Conservation (phyloP, 2,113 vertebrate genomes). For the Dendrocopos noguchii region DNA sequence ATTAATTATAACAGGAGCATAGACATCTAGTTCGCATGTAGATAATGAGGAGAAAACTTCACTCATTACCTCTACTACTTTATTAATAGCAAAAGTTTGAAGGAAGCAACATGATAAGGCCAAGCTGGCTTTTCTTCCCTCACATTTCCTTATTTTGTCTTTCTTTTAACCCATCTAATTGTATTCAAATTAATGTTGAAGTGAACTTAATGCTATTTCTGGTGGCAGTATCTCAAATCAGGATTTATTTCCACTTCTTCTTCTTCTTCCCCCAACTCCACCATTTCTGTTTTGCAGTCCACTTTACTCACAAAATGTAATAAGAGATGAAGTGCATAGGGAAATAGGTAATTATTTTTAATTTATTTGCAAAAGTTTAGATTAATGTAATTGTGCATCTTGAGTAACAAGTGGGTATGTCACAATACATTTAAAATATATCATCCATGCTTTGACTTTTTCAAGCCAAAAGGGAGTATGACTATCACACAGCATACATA, state of each 20-base stretch:
- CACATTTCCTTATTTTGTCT: background rate
- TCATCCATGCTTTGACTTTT: background rate
- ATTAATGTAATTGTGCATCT: background rate
- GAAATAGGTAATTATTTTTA: background rate
- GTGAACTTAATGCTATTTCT: constrained; percentile 1
- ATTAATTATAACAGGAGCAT: background rate
- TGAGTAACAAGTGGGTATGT: background rate
- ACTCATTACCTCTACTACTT: background rate
- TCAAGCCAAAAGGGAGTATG: background rate
- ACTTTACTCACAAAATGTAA: background rate
- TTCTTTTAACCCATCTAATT: background rate
- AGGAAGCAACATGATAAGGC: background rate
- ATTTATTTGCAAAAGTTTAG: background rate
- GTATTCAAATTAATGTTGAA: background rate
- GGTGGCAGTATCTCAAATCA: background rate
- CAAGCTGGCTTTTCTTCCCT: background rate
- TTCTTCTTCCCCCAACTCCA: background rate
- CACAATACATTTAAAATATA: background rate
- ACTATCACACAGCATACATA: background rate
- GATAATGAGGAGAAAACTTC: background rate
- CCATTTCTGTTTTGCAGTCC: background rate
- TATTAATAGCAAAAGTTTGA: background rate
- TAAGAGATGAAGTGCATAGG: background rate
- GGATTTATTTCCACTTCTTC: background rate
- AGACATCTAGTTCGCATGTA: constrained; percentile 20